Base-by-base conservation (phyloP, 1,140 invertebrate species). In the Drosophila guanche region DNA sequence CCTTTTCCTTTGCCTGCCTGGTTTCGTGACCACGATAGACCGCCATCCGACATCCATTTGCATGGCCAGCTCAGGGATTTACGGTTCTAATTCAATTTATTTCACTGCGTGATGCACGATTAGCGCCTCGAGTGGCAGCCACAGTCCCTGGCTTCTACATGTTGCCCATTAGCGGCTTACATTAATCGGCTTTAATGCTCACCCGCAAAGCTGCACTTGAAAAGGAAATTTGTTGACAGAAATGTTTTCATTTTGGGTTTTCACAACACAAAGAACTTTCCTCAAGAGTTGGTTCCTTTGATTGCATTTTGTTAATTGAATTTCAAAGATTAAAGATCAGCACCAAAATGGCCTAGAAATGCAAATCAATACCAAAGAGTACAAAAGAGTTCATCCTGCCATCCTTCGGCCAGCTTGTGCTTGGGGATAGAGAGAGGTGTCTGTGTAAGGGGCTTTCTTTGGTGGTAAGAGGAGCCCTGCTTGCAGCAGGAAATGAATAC, bases 61-160 rank as follows among this genome's bases (percentile, higher is more conserved):
- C 69, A 72, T 72, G 43, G 47, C 63, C 47, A 52, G 23, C 45
- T 27, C 69, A 14, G 58, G 70, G 66, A 56, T 73, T 72, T 73
- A 74, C 59, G 70, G 70, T 74, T 74, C 70, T 74, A 74, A 65
- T 74, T 74, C 45, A 73, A 74, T 74, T 74, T 74, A 73, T 73
- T 73, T 69, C 66, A 25, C 63, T 69, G 66, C 66, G 51, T 69
- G 66, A 48, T 42, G 52, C 70, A 73, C 70, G 70, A 73, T 73
- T 73, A 73, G 46, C 57, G 59, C 70, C 52, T 47, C 33, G 47
- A 74, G 70, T 47, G 59, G 54, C 41, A 37, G 29, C 27, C 10
- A 33, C 22, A 47, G 10, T 37, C 29, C 50, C 40, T 27, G 27
- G 14, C 37, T 5, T 5, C 60, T 33, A 33, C 29, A 8, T 10